These are phyloP conservation scores for Atethmia centrago DNA, from an alignment of 2,888 invertebrate species.

Conservation along the genomic window DNA sequence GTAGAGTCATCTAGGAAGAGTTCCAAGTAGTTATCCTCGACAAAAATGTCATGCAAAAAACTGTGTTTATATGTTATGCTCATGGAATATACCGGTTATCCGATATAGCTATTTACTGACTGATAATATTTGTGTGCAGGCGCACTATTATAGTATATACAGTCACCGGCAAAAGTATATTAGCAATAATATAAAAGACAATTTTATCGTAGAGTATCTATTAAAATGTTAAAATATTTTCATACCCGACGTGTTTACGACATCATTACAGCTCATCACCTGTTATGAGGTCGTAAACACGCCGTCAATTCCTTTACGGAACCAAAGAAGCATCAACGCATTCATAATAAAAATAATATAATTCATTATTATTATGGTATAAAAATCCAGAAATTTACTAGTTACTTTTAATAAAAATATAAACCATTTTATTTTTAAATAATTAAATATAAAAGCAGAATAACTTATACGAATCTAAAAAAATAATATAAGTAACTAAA, in stretches of 20 bases:
- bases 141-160: neutral
- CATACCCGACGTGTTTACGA: too few species aligned
- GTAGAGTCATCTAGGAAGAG: conserved; percentile 72
- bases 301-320: too few species aligned
- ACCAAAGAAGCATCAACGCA: too few species aligned
- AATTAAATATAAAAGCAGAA: too few species aligned
- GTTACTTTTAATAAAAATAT: too few species aligned
- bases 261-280: too few species aligned
- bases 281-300: too few species aligned
- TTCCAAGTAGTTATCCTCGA: conserved; percentile 76
- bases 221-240: neutral
- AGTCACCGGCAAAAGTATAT: neutral
- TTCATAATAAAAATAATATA: neutral
- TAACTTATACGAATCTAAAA: too few species aligned
- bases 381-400: neutral
- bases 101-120: conserved; percentile 12
- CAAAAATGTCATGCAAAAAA: conserved; percentile 72
- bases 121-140: conserved; percentile 1
- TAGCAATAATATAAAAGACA: neutral
- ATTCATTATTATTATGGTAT: neutral
- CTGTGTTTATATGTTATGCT: conserved; percentile 32
- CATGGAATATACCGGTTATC: conserved; percentile 55
- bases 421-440: too few species aligned
- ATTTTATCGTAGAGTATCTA: neutral
- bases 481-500: too few species aligned